Conservation (phyloP, 2,797 vertebrate genomes). For the Champsocephalus esox region DNA sequence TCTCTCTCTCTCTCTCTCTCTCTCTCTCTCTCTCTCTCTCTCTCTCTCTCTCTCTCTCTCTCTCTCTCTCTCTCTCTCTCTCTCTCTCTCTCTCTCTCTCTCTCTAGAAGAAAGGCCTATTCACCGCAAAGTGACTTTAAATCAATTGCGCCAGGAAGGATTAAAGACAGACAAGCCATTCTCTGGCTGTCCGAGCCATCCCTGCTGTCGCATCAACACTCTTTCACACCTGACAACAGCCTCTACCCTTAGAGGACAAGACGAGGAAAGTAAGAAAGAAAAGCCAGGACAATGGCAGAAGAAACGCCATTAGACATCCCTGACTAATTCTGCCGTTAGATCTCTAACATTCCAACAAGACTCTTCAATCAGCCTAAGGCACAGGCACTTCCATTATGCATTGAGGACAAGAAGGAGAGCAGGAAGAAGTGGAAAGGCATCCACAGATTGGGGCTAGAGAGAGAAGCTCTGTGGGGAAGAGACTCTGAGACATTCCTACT, state of each 20-base stretch:
- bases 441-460: constrained; percentile 38
- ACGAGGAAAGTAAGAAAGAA: constrained; percentile 24
- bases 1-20: constrained; percentile 24
- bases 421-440: constrained; percentile 45
- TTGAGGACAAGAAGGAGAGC: constrained; percentile 63
- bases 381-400: constrained; percentile 77
- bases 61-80: constrained; percentile 24
- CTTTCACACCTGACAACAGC: constrained; percentile 64
- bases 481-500: constrained; percentile 16
- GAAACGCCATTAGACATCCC: constrained; percentile 60
- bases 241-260: constrained; percentile 31
- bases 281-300: constrained; percentile 32
- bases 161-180: constrained; percentile 74
- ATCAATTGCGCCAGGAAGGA: constrained; percentile 74
- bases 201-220: constrained; percentile 47
- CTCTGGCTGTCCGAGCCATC: constrained; percentile 64
- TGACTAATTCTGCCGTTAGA: constrained; percentile 73
- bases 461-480: constrained; percentile 29
- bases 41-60: background rate
- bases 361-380: constrained; percentile 69
- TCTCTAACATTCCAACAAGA: constrained; percentile 68
- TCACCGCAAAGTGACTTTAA: constrained; percentile 75
- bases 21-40: constrained; percentile 22
- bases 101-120: constrained; percentile 55
- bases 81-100: constrained; percentile 22